Conservation (phyloP, 2,113 vertebrate genomes). For the Scalopus aquaticus region DNA sequence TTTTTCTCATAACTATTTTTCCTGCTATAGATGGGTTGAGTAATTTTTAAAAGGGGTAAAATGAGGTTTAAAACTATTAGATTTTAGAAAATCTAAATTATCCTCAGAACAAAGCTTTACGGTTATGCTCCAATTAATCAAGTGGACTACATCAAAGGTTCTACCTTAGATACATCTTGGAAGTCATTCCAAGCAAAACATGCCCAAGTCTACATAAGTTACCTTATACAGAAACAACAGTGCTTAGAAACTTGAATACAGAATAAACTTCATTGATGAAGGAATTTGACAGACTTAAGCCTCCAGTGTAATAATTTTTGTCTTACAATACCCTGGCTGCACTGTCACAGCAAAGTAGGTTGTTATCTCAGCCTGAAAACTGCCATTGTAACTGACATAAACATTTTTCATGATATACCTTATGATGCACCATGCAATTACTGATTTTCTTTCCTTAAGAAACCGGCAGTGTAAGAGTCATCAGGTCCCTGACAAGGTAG, state of each 20-base stretch:
- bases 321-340: not conserved
- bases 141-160: not conserved
- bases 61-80: not conserved
- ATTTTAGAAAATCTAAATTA: slow-evolving; percentile 18
- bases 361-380: not conserved
- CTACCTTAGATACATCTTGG: not conserved
- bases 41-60: not conserved
- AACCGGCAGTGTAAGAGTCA: not conserved
- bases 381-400: no score
- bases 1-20: not conserved
- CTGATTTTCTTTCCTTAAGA: slow-evolving; percentile 48
- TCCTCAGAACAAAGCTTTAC: not conserved
- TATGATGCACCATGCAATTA: not conserved
- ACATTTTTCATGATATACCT: not conserved
- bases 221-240: not conserved
- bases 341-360: not conserved
- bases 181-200: not conserved
- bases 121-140: not conserved
- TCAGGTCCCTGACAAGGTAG: not conserved
- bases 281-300: not conserved
- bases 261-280: slow-evolving; percentile 11
- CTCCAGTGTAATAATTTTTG: not conserved
- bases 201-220: not conserved
- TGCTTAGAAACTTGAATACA: slow-evolving; percentile 25
- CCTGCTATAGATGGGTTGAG: not conserved